phyloP scores from a whole-genome alignment of 2,113 vertebrate species.

The Ageneiosus marmoratus region DNA sequence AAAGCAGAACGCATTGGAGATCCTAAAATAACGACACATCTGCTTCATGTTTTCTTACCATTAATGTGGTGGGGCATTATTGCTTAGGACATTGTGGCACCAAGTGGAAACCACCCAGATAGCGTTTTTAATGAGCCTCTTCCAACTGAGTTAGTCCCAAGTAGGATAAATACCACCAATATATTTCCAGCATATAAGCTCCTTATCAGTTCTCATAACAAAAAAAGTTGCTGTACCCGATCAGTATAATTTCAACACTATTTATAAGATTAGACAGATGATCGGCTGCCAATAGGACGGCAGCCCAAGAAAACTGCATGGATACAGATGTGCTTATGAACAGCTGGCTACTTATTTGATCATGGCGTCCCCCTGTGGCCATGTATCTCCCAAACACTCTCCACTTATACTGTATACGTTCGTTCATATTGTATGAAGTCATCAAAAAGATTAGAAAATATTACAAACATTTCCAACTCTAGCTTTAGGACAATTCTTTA shows the following conservation, averaged over 20 bases:
- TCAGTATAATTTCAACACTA: not conserved
- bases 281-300: slow-evolving; percentile 9
- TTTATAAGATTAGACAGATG: slow-evolving; percentile 25
- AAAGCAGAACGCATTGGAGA: slow-evolving; percentile 4
- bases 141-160: not conserved
- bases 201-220: not conserved
- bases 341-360: slow-evolving; percentile 10
- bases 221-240: not conserved
- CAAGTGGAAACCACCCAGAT: not conserved
- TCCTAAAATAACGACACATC: not conserved
- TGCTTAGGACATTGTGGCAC: not conserved
- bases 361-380: slow-evolving; percentile 11
- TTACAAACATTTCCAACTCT: not conserved
- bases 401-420: not conserved
- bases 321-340: slow-evolving; percentile 41
- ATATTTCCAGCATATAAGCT: not conserved
- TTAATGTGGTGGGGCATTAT: not conserved
- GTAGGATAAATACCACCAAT: not conserved
- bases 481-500: not conserved
- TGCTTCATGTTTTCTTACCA: not conserved
- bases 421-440: not conserved
- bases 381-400: not conserved
- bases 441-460: not conserved
- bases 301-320: slow-evolving; percentile 36
- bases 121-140: not conserved